Base-by-base conservation (phyloP, 1,140 invertebrate species). In the Saccostrea cuccullata region DNA sequence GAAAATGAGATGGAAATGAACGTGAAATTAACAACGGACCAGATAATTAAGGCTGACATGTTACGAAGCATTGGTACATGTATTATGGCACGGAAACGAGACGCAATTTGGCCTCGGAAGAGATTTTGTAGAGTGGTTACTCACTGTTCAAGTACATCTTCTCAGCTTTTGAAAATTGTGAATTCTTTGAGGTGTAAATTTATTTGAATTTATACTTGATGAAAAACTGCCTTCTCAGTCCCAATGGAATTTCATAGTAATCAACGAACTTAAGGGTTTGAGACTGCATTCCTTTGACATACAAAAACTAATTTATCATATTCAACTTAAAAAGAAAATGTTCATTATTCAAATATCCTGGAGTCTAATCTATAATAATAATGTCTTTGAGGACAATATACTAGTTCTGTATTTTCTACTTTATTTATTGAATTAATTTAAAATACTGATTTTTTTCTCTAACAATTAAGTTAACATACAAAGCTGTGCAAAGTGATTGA, bases 1-100 rank as follows among this genome's bases (percentile, higher is more conserved):
- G 70, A 36, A 77, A 77, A 77, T 77, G 70, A 77, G 70, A 77
- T 77, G 70, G 70, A 77, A 40, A 77, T 77, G 23, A 77, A 36
- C 11, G 26, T 36, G 30, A 36, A 15, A 77, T 26, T 77, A 26
- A 77, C 13, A 26, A 77, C 26, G 30, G 70, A 26, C 26, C 70
- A 77, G 30, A 77, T 64, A 77, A 77, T 77, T 26, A 77, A 77
- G 11, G 0, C 1, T 36, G 11, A 13, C 70, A 77, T 77, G 70
- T 36, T 77, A 77, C 26, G 30, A 77, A 77, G 26, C 30, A 36
- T 36, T 47, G 47, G 47, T 47, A 47, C 58, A 30, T 23, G 70
- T 30, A 77, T 36, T 77, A 77, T 23, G 20, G 60, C 60, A 67
- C 20, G 70, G 17, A 6, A 64, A 64, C 58, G 30, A 77, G 70